Conservation (phyloP, 2,888 invertebrate genomes). For the Ligdia adustata region DNA sequence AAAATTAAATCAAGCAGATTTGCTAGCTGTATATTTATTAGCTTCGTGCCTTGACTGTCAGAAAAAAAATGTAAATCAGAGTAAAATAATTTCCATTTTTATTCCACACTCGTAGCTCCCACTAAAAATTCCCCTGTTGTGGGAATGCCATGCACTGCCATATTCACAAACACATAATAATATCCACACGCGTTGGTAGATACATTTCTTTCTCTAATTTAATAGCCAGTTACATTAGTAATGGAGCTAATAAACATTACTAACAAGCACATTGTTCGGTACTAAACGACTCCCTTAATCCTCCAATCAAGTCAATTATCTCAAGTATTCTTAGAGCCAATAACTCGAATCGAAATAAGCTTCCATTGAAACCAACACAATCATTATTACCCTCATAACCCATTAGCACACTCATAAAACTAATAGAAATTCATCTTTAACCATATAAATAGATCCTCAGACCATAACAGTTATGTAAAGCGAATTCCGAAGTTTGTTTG, state of each 20-base stretch:
- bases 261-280: slow-evolving; percentile 13
- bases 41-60: too few species aligned
- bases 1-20: too few species aligned
- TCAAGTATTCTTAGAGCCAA: not conserved
- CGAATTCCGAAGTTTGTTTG: slow-evolving; percentile 30
- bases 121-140: too few species aligned
- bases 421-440: slow-evolving; percentile 23
- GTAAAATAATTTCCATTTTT: too few species aligned
- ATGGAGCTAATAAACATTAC: slow-evolving; percentile 12
- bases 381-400: slow-evolving; percentile 14
- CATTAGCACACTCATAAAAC: slow-evolving; percentile 33
- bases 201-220: not conserved
- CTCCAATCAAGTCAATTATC: slow-evolving; percentile 2
- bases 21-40: too few species aligned
- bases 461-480: slow-evolving; percentile 29
- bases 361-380: slow-evolving; percentile 4
- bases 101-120: too few species aligned
- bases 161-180: too few species aligned
- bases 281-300: slow-evolving; percentile 4
- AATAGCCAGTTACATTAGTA: not conserved
- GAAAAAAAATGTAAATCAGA: too few species aligned
- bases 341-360: not conserved
- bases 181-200: too few species aligned
- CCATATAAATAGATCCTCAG: slow-evolving; percentile 12
- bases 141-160: too few species aligned